Evolutionary conservation across 2,797 vertebrate species (phyloP), one percentile per base, ranked within the genome.

Genomic region (Catostomus latipinnis): DNA sequence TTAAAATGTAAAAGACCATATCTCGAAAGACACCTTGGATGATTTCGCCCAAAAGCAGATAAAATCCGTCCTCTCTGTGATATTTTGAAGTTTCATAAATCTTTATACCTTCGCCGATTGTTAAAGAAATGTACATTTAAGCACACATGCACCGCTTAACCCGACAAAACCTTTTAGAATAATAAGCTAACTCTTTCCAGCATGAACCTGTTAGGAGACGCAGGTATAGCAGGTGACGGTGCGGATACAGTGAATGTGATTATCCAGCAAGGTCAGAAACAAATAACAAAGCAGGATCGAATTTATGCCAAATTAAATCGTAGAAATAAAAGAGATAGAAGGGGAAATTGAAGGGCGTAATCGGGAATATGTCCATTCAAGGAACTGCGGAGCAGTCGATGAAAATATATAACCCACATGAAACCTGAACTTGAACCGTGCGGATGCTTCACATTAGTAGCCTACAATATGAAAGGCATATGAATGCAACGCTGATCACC

Each of bases 21-120:
- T 62, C 74, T 73, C 77, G 81, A 72, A 91, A 91, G 87, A 85
- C 87, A 86, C 84, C 58, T 87, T 87, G 80, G 90, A 88, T 90
- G 89, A 89, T 90, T 82, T 87, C 78, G 82, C 86, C 85, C 80
- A 86, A 88, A 85, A 88, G 88, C 82, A 86, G 84, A 86, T 88
- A 81, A 84, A 84, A 89, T 83, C 86, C 86, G 91, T 93, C 91
- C 91, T 92, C 91, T 90, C 86, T 86, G 91, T 91, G 92, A 93
- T 94, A 92, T 93, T 92, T 91, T 91, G 88, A 91, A 91, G 91
- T 92, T 93, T 90, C 92, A 91, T 91, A 93, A 96, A 95, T 93
- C 92, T 93, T 90, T 92, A 90, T 91, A 87, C 87, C 89, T 89
- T 91, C 88, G 92, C 91, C 90, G 91, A 92, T 93, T 93, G 92